phyloP scores from a whole-genome alignment of 2,888 invertebrate species.

The Cremastobaeus sp. region DNA sequence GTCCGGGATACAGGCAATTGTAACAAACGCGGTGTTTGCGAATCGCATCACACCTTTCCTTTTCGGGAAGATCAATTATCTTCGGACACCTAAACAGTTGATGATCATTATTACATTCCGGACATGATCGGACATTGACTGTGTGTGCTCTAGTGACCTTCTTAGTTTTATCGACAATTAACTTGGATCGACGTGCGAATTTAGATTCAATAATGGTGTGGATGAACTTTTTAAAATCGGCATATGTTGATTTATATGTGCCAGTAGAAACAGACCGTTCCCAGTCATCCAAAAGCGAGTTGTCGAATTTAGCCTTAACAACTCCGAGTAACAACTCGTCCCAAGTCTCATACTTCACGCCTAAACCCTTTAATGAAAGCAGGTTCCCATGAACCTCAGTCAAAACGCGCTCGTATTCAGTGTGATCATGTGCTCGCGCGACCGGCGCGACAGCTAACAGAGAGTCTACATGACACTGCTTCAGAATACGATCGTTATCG shows the following conservation, averaged over 20 bases:
- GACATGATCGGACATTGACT: too few relatives aligned
- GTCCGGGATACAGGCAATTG: slow-evolving; percentile 5
- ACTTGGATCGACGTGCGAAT: not conserved
- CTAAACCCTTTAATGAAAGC: too few relatives aligned
- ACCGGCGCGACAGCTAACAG: too few relatives aligned
- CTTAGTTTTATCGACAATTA: not conserved
- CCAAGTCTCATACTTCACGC: not conserved
- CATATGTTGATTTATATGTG: too few relatives aligned
- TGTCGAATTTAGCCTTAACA: slow-evolving; percentile 2
- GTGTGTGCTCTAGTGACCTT: not conserved
- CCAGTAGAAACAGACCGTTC: too few relatives aligned
- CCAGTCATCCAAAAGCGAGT: not conserved
- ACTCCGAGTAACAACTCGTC: too few relatives aligned
- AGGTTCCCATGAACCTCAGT: not conserved
- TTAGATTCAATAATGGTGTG: not conserved
- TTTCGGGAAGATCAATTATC: not conserved
- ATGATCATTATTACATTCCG: slow-evolving; percentile 2
- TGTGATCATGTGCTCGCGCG: too few relatives aligned
- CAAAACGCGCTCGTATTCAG: slow-evolving; percentile 3
- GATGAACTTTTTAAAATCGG: slow-evolving; percentile 10
- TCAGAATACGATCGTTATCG: slow-evolving; percentile 4
- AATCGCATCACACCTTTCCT: not conserved
- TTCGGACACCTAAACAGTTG: not conserved
- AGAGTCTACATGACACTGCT: too few relatives aligned
- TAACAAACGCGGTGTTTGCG: slow-evolving; percentile 22